Conservation (phyloP, 2,888 invertebrate species). For the Hirtodrosophila trivittata region DNA sequence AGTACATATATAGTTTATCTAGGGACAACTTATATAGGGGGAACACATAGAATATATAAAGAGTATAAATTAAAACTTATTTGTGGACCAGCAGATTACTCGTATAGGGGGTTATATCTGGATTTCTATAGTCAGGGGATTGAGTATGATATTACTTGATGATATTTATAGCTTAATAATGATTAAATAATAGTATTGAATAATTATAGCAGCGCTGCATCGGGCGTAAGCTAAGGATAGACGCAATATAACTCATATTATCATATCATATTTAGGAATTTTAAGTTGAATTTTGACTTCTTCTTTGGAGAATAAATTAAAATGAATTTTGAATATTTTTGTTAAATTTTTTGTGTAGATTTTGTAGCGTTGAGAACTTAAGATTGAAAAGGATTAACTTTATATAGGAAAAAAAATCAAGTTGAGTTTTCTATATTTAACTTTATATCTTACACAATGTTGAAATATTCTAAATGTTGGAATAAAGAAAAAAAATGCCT, state of each 20-base stretch:
- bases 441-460: no score
- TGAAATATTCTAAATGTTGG: no score
- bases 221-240: conserved; percentile 51
- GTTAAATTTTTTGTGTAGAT: conserved; percentile 9
- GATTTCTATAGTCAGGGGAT: neutral
- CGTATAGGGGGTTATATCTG: conserved; percentile 12
- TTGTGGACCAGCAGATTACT: conserved; percentile 11
- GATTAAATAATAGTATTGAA: neutral
- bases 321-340: conserved; percentile 9
- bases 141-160: neutral
- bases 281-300: conserved; percentile 1
- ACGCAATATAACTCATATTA: conserved; percentile 12
- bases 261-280: conserved; percentile 6
- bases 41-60: conserved; percentile 5
- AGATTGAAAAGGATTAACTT: neutral
- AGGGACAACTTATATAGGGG: conserved; percentile 18
- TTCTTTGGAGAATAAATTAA: neutral
- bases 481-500: no score
- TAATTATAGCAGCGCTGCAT: conserved; percentile 76
- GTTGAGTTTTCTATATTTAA: no score
- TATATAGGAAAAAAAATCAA: neutral
- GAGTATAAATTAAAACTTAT: conserved; percentile 6
- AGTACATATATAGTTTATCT: conserved; percentile 25
- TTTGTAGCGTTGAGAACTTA: conserved; percentile 1
- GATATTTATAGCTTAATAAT: conserved; percentile 3